Evolutionary conservation across 2,113 vertebrate genomes (phyloP).

Genomic region (Pontoporia blainvillei): DNA sequence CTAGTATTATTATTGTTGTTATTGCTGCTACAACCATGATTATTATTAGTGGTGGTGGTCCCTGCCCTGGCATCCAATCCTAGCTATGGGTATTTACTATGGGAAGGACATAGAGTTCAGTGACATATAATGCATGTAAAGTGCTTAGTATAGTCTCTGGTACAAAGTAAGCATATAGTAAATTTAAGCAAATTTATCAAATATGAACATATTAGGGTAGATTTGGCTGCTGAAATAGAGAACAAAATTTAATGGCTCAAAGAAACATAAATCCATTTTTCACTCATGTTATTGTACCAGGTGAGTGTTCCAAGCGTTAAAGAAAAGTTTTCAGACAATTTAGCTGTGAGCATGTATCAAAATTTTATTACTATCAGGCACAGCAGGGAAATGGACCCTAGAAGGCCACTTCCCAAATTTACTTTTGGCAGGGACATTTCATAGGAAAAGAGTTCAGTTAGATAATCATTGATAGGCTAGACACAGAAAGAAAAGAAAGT

Average conservation of each 20-base stretch:
- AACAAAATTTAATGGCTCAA: not conserved
- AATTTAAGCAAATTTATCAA: slow-evolving; percentile 29
- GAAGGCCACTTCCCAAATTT: slow-evolving; percentile 11
- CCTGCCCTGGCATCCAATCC: not conserved
- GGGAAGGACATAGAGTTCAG: not conserved
- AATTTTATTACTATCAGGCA: not conserved
- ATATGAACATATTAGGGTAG: not conserved
- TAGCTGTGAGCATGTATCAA: not conserved
- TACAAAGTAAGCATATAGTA: slow-evolving; percentile 1
- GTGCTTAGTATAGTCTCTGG: not conserved
- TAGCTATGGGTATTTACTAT: not conserved
- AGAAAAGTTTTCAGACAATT: slow-evolving; percentile 1
- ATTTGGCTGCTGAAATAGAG: not conserved
- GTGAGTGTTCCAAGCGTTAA: not conserved
- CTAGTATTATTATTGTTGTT: not conserved
- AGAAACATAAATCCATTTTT: slow-evolving; percentile 28
- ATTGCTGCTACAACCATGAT: not conserved
- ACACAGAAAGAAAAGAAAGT: slow-evolving; percentile 24
- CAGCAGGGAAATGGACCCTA: not conserved
- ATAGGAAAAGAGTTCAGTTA: not conserved
- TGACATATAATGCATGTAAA: not conserved
- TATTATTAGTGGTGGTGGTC: not conserved
- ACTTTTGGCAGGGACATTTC: slow-evolving; percentile 25
- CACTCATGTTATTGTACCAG: not conserved
- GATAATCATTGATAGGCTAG: slow-evolving; percentile 14